phyloP scores from a whole-genome alignment of 1,140 invertebrate species.

The Venturia canescens region DNA sequence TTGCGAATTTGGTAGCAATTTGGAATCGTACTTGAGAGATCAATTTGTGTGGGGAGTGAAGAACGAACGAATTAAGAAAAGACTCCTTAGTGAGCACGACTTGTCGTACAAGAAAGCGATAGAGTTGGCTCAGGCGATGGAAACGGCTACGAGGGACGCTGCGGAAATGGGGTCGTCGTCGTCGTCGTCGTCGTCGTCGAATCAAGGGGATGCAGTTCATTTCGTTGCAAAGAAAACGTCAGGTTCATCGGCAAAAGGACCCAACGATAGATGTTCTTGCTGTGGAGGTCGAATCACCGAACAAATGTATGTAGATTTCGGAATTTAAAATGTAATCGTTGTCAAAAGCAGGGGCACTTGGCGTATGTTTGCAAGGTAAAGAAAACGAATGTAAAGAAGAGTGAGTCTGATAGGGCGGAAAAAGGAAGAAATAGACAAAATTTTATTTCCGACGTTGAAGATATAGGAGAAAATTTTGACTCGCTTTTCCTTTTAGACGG shows the following conservation, averaged over 20 bases:
- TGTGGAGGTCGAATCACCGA: not conserved
- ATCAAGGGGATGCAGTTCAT: constrained; percentile 14
- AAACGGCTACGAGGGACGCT: constrained; percentile 45
- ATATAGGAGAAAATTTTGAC: not conserved
- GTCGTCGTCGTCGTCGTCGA: not conserved
- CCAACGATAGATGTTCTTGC: not conserved
- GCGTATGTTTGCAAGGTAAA: constrained; percentile 21
- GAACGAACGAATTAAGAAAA: too few species aligned
- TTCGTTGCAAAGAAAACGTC: not conserved
- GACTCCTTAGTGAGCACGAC: constrained; percentile 56
- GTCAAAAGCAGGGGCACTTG: constrained; percentile 39
- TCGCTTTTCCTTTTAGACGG: constrained; percentile 14
- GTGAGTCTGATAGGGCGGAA: not conserved
- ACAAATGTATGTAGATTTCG: not conserved
- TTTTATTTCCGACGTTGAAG: not conserved
- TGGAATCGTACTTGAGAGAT: constrained; percentile 59
- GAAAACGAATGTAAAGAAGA: not conserved
- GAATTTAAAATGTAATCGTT: not conserved
- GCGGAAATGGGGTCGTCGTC: constrained; percentile 43
- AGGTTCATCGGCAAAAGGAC: not conserved
- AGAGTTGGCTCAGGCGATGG: too few species aligned
- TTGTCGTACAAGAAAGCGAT: constrained; percentile 55
- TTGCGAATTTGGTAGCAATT: constrained; percentile 59
- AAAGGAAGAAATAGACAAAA: not conserved
- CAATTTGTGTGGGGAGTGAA: too few species aligned